Conservation (phyloP, 2,797 vertebrate species). For the Tangara arthus region DNA sequence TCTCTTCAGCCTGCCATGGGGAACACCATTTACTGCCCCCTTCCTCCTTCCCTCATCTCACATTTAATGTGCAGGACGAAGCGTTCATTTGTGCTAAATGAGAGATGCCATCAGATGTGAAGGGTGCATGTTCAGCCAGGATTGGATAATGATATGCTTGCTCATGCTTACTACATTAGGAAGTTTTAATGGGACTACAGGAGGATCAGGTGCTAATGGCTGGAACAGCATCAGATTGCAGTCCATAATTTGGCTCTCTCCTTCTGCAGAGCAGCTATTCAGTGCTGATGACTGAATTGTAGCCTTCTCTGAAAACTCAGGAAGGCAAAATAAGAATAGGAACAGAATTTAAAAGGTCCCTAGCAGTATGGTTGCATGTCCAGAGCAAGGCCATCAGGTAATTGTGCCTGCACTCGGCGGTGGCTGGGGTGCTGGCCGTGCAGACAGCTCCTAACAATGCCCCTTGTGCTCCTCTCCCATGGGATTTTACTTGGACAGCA, state of each 20-base stretch:
- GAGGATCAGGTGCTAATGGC: conserved; percentile 37
- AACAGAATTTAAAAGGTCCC: neutral
- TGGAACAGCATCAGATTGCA: conserved; percentile 18
- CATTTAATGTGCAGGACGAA: neutral
- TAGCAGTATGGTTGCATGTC: neutral
- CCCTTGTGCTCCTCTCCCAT: neutral
- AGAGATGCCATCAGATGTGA: conserved; percentile 46
- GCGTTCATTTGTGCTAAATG: neutral
- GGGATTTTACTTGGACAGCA: neutral
- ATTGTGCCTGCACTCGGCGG: neutral
- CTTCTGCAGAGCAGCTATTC: neutral
- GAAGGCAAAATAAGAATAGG: neutral
- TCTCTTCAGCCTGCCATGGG: neutral
- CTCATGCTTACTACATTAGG: conserved; percentile 37
- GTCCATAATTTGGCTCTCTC: neutral
- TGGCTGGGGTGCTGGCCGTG: neutral
- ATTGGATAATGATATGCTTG: conserved; percentile 50
- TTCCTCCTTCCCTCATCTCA: neutral
- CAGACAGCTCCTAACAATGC: neutral
- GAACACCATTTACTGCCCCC: neutral
- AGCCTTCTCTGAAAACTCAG: neutral
- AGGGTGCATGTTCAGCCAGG: neutral
- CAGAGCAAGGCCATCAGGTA: neutral
- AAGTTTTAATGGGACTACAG: conserved; percentile 11
- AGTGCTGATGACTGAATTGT: neutral